A percentile compares a stretch with the other conserved stretches of the same genome.
phyloP scores from a whole-genome alignment of 1,140 invertebrate species.

The Apis cerana region DNA sequence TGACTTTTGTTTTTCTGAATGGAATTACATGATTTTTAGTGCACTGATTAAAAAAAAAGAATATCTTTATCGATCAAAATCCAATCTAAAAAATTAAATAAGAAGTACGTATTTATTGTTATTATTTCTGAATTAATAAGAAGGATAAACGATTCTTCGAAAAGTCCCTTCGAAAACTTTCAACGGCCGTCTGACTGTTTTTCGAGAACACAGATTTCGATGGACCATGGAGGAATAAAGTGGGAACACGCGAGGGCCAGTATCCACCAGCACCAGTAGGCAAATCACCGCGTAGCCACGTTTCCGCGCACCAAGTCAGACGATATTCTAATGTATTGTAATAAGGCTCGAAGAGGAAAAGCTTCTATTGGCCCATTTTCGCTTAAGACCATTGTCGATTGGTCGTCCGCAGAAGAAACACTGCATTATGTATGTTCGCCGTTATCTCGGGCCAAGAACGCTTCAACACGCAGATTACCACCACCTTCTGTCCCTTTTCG shows the following conservation, averaged over 20 bases:
- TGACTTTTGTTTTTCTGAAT: too few species aligned
- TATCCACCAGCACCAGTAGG: conserved; percentile 1
- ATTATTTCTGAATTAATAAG: not conserved
- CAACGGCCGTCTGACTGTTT: too few species aligned
- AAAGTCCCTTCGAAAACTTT: not conserved
- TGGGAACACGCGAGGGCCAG: conserved; percentile 3
- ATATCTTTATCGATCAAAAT: too few species aligned
- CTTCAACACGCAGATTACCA: conserved; percentile 71
- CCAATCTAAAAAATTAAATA: too few species aligned
- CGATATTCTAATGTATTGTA: conserved; percentile 70
- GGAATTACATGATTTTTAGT: too few species aligned
- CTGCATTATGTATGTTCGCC: conserved; percentile 73
- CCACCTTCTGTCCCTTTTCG: conserved; percentile 51
- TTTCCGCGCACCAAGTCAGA: conserved; percentile 21
- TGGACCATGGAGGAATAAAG: conserved; percentile 17
- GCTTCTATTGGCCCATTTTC: conserved; percentile 67
- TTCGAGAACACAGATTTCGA: not conserved
- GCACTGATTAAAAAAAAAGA: too few species aligned
- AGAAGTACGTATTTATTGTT: not conserved
- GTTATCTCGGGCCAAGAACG: conserved; percentile 67
- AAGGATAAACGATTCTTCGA: not conserved
- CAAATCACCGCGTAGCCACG: conserved; percentile 20
- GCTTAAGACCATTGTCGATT: conserved; percentile 64
- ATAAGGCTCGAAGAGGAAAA: conserved; percentile 60
- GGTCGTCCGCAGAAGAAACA: conserved; percentile 68